phyloP scores from a whole-genome alignment of 2,797 vertebrate genomes.

The Parotocinclus haroldoi region DNA sequence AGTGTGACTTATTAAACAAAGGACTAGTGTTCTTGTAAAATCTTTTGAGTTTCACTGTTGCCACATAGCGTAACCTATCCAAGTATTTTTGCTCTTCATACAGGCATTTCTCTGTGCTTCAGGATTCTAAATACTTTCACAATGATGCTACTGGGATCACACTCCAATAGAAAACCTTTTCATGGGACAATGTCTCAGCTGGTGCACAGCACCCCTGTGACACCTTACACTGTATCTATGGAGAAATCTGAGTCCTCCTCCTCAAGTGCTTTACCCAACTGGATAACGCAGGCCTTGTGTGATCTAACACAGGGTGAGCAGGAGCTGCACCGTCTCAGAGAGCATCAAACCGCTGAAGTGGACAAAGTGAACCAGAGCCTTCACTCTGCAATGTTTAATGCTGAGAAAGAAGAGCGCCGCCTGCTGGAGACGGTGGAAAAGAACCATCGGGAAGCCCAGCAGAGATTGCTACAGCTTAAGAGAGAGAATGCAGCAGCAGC shows the following conservation, averaged over 20 bases:
- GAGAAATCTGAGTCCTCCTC: conserved; percentile 51
- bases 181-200: conserved; percentile 33
- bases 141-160: conserved; percentile 46
- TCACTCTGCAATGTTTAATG: conserved; percentile 60
- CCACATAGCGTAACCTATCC: background rate
- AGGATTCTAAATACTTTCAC: conserved; percentile 2
- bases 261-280: conserved; percentile 52
- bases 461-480: conserved; percentile 64
- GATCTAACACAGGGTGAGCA: conserved; percentile 62
- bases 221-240: conserved; percentile 8
- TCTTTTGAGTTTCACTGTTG: too few relatives aligned
- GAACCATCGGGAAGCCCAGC: conserved; percentile 63
- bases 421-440: conserved; percentile 66
- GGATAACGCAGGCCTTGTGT: conserved; percentile 67
- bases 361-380: conserved; percentile 64
- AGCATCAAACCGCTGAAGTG: conserved; percentile 63
- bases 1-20: conserved; percentile 35
- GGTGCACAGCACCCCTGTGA: conserved; percentile 40
- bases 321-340: conserved; percentile 62
- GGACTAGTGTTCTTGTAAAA: conserved; percentile 31
- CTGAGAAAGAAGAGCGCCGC: conserved; percentile 65
- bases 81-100: conserved; percentile 1
- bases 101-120: conserved; percentile 11
- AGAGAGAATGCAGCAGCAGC: conserved; percentile 66
- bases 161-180: conserved; percentile 33